These are phyloP conservation scores for Trachelus tabidus DNA, from an alignment of 2,888 invertebrate species.

Conservation along the genomic window DNA sequence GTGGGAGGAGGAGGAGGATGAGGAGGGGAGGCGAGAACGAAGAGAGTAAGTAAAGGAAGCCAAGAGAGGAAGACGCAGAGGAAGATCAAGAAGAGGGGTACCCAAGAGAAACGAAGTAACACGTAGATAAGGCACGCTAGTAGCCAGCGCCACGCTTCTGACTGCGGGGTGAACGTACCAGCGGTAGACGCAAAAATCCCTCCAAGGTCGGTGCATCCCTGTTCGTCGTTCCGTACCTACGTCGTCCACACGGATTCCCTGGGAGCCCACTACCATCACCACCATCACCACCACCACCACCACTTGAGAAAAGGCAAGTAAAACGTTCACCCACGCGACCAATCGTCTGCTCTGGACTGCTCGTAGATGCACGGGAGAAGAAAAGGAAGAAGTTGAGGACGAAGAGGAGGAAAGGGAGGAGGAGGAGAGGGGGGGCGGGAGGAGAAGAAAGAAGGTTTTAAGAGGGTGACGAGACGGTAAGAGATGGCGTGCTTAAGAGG, in stretches of 20 bases:
- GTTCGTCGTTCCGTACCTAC: slow-evolving; percentile 32
- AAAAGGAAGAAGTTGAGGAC: neutral
- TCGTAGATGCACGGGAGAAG: neutral
- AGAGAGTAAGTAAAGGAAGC: slow-evolving; percentile 28
- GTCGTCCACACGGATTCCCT: slow-evolving; percentile 23
- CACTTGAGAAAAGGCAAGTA: slow-evolving; percentile 26
- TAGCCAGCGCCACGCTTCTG: slow-evolving; percentile 30
- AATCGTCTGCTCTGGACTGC: slow-evolving; percentile 21
- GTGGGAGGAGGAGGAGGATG: slow-evolving; percentile 10
- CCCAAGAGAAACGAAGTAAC: slow-evolving; percentile 29
- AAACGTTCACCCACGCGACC: slow-evolving; percentile 52
- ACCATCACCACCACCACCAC: slow-evolving; percentile 26
- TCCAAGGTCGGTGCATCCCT: slow-evolving; percentile 65
- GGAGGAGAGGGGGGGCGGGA: neutral
- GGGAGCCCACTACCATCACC: slow-evolving; percentile 25
- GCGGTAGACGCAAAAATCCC: slow-evolving; percentile 65
- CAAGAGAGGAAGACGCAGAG: slow-evolving; percentile 18
- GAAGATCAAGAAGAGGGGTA: slow-evolving; percentile 27
- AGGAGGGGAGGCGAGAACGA: slow-evolving; percentile 19
- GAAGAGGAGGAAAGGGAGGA: no score
- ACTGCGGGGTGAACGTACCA: slow-evolving; percentile 59
- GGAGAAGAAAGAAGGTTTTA: neutral
- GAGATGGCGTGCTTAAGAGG: neutral
- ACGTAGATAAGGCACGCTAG: slow-evolving; percentile 16
- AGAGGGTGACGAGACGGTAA: neutral